These are phyloP conservation scores for Myrmecophaga tridactyla DNA, from an alignment of 2,113 vertebrate genomes.

Conservation along the genomic window DNA sequence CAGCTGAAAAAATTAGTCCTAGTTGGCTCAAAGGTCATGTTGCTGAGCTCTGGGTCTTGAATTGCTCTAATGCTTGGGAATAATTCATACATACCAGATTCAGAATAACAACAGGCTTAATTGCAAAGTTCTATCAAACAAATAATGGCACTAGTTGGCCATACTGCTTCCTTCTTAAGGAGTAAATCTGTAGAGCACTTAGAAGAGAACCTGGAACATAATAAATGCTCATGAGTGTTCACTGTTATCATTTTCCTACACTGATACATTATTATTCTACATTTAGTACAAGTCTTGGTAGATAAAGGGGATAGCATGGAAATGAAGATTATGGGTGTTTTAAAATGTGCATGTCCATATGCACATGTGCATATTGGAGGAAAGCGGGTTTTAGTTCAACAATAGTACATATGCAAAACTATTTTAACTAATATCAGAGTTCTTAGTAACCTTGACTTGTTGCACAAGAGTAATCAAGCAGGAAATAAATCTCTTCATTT, in stretches of 20 bases:
- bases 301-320: not conserved
- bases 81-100: not conserved
- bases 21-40: not conserved
- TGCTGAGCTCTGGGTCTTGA: not conserved
- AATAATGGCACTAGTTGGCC: not conserved
- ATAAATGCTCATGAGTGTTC: not conserved
- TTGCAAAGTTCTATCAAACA: constrained; percentile 8
- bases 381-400: constrained; percentile 41
- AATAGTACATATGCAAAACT: not conserved
- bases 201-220: not conserved
- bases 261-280: not conserved
- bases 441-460: not conserved
- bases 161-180: not conserved
- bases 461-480: not conserved
- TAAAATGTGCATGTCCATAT: not conserved
- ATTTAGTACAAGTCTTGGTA: not conserved
- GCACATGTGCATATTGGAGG: constrained; percentile 21
- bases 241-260: not conserved
- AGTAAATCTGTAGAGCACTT: not conserved
- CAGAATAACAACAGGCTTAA: not conserved
- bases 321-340: not conserved
- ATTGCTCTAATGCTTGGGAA: not conserved
- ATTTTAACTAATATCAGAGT: not conserved
- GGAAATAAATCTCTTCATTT: not conserved
- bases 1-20: not conserved